A percentile compares a stretch with the other conserved stretches of the same genome.
These are phyloP conservation scores for Glomeris marginata DNA, from an alignment of 2,888 invertebrate species.

Conservation along the genomic window DNA sequence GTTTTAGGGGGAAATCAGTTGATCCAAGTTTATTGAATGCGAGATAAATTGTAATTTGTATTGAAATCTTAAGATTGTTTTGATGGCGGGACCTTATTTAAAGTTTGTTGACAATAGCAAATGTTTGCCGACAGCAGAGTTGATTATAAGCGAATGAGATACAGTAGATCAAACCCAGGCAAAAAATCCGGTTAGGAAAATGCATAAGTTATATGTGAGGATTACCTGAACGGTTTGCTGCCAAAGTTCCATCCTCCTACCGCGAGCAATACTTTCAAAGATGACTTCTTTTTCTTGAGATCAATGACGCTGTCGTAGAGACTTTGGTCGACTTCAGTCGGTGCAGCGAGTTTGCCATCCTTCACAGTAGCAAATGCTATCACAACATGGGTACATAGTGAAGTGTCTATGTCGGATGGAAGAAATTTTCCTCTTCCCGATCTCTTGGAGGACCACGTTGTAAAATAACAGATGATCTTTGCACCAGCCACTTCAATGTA, in stretches of 20 bases:
- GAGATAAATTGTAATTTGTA: too few species aligned
- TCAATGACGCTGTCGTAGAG: conserved; percentile 65
- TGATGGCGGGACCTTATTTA: too few species aligned
- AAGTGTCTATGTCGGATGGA: conserved; percentile 75
- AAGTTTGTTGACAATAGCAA: too few species aligned
- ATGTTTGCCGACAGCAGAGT: too few species aligned
- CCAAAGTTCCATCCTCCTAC: conserved; percentile 94
- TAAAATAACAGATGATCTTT: conserved; percentile 81
- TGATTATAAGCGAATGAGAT: too few species aligned
- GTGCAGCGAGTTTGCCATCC: conserved; percentile 64
- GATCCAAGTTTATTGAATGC: too few species aligned
- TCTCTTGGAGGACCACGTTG: conserved; percentile 90
- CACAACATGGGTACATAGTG: conserved; percentile 83
- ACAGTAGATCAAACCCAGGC: neutral
- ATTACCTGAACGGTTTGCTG: conserved; percentile 49
- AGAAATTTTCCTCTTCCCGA: conserved; percentile 74
- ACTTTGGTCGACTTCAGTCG: conserved; percentile 55
- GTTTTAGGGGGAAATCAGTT: too few species aligned
- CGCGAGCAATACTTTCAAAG: conserved; percentile 49
- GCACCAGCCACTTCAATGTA: conserved; percentile 17
- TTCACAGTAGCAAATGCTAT: conserved; percentile 88
- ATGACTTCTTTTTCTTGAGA: conserved; percentile 72
- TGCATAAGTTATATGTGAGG: neutral
- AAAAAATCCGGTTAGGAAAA: neutral
- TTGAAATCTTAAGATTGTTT: too few species aligned